These are phyloP conservation scores for Sardina pilchardus DNA, from an alignment of 2,113 vertebrate genomes.

Conservation along the genomic window DNA sequence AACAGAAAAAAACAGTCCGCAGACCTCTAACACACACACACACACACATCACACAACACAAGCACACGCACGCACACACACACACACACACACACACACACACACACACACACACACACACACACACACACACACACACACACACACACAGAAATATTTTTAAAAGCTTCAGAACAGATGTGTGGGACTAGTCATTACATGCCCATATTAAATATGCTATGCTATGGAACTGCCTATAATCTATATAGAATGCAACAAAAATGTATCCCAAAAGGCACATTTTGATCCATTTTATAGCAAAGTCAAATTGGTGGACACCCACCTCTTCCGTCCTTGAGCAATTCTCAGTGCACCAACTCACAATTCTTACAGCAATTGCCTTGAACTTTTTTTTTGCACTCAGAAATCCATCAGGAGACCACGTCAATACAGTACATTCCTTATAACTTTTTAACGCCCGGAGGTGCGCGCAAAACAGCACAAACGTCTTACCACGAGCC, in stretches of 20 bases:
- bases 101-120: not conserved
- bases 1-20: too few relatives aligned
- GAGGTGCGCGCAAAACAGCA: not conserved
- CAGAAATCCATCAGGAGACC: not conserved
- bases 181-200: not conserved
- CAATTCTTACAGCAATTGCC: not conserved
- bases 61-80: not conserved
- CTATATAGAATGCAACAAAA: not conserved
- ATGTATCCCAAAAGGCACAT: not conserved
- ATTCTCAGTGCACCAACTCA: not conserved
- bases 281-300: not conserved
- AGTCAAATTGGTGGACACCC: not conserved
- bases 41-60: not conserved
- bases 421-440: not conserved
- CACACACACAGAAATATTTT: too few relatives aligned
- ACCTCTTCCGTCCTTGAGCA: not conserved
- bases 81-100: conserved; percentile 3
- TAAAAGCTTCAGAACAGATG: too few relatives aligned
- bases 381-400: not conserved
- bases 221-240: not conserved
- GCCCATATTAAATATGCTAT: not conserved
- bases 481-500: not conserved
- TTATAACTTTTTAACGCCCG: not conserved
- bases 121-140: not conserved
- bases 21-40: conserved; percentile 9